Percentiles rank a stretch among this genome's conserved stretches.
Evolutionary conservation across 2,113 vertebrate genomes (phyloP).

Genomic region (Sialia sialis): DNA sequence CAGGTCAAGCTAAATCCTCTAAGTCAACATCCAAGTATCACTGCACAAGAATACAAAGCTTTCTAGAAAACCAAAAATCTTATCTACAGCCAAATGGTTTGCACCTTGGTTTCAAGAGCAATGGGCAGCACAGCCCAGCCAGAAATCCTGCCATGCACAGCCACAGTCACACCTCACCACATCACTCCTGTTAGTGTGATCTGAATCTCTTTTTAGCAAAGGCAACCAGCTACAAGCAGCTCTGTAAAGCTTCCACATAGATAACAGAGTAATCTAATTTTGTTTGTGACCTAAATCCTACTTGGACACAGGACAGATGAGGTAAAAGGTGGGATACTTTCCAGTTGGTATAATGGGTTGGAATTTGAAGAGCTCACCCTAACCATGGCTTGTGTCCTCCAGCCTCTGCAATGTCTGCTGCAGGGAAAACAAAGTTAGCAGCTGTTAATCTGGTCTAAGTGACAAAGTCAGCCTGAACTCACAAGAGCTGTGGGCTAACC

Average conservation of each 20-base stretch:
- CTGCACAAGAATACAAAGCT: background rate
- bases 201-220: background rate
- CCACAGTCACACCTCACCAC: background rate
- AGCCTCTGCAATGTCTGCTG: background rate
- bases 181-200: background rate
- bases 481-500: background rate
- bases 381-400: background rate
- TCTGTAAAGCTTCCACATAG: background rate
- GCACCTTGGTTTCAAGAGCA: background rate
- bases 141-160: background rate
- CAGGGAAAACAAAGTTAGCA: background rate
- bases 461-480: background rate
- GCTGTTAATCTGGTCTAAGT: background rate
- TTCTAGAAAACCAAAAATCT: background rate
- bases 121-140: background rate
- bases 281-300: constrained; percentile 15
- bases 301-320: background rate
- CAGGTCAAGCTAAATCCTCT: background rate
- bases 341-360: background rate
- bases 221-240: background rate
- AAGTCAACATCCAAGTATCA: background rate
- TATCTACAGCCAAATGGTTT: background rate
- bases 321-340: background rate
- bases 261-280: background rate
- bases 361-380: background rate